Evolutionary conservation across 2,113 vertebrate genomes (phyloP).

Genomic region (Alethe castanea): DNA sequence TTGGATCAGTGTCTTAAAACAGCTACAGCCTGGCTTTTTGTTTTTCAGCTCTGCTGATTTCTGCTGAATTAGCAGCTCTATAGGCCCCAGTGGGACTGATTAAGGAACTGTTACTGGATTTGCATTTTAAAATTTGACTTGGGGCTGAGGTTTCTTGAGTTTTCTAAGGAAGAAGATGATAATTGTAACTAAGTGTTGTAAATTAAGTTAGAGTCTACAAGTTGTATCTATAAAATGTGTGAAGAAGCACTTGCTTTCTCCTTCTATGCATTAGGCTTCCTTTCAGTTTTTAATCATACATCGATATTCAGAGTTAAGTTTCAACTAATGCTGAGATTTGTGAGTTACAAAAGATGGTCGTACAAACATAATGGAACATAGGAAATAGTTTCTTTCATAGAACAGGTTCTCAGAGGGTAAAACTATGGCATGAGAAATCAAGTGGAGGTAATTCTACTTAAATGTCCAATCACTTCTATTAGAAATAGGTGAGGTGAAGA

Average conservation of each 20-base stretch:
- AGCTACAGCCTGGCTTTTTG: slow-evolving; percentile 83
- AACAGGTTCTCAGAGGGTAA: neutral
- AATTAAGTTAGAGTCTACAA: slow-evolving; percentile 55
- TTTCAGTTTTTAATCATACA: neutral
- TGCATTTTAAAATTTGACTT: slow-evolving; percentile 78
- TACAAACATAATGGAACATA: neutral
- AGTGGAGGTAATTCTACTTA: neutral
- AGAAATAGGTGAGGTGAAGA: neutral
- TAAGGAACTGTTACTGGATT: slow-evolving; percentile 85
- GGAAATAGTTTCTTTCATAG: neutral
- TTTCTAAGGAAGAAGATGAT: slow-evolving; percentile 60
- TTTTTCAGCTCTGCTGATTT: slow-evolving; percentile 89
- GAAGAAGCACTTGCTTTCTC: neutral
- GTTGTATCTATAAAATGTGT: slow-evolving; percentile 12
- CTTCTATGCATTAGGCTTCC: neutral
- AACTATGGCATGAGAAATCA: neutral
- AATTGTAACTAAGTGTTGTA: slow-evolving; percentile 61
- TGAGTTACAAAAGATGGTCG: neutral
- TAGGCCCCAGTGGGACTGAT: slow-evolving; percentile 85
- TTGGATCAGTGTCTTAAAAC: slow-evolving; percentile 89
- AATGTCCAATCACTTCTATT: neutral
- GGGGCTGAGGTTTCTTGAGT: slow-evolving; percentile 67
- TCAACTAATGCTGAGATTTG: neutral
- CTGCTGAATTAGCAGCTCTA: slow-evolving; percentile 92
- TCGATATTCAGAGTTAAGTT: neutral